phyloP scores from a whole-genome alignment of 2,888 invertebrate species.

The Meta bourneti region DNA sequence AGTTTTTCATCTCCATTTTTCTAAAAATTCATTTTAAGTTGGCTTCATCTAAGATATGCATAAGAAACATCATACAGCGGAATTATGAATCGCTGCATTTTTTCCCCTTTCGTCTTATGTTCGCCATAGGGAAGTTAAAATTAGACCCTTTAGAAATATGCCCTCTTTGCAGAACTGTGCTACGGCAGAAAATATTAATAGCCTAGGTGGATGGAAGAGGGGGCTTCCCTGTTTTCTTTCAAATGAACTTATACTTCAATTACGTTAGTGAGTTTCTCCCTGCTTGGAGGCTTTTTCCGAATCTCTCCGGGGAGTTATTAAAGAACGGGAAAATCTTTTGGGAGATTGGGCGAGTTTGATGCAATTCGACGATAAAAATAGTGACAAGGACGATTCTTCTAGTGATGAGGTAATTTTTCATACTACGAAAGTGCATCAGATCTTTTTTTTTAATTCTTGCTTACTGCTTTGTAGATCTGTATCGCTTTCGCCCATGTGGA shows the following conservation, averaged over 20 bases:
- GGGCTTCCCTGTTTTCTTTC: conserved; percentile 30
- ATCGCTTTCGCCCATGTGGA: too few species aligned
- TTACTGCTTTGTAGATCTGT: too few species aligned
- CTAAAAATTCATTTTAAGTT: conserved; percentile 44
- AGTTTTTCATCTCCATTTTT: conserved; percentile 1
- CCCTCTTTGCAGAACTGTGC: conserved; percentile 15
- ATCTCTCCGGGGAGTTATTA: neutral
- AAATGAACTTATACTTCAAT: conserved; percentile 22
- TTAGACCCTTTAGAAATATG: conserved; percentile 44
- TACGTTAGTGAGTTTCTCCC: neutral
- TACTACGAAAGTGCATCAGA: neutral
- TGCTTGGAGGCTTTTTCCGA: neutral
- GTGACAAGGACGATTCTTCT: neutral
- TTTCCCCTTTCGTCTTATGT: neutral
- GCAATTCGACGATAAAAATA: neutral
- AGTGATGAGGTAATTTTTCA: neutral
- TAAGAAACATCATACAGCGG: conserved; percentile 41
- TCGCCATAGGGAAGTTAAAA: conserved; percentile 24
- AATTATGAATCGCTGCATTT: conserved; percentile 38
- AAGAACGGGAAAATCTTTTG: neutral
- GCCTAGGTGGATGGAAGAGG: conserved; percentile 7
- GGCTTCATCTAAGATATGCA: conserved; percentile 27
- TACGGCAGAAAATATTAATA: conserved; percentile 56
- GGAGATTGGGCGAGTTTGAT: neutral
- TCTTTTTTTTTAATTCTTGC: too few species aligned